A percentile compares a stretch with the other conserved stretches of the same genome.
phyloP scores from a whole-genome alignment of 2,113 vertebrate species.

The Clinocottus analis region DNA sequence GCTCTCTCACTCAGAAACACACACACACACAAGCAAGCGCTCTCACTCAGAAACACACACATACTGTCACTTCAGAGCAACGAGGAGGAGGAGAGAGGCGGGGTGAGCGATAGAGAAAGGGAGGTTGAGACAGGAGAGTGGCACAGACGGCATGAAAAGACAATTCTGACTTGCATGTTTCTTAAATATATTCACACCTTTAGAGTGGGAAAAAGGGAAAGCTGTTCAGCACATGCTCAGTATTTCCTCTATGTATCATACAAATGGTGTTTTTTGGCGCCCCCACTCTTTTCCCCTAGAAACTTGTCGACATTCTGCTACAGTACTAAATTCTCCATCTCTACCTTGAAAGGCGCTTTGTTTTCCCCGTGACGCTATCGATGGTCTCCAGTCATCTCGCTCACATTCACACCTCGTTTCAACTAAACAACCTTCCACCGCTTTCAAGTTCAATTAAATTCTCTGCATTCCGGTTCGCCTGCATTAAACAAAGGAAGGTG shows the following conservation, averaged over 20 bases:
- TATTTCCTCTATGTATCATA: conserved; percentile 1
- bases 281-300: background rate
- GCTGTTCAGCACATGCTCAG: background rate
- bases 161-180: conserved; percentile 61
- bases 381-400: conserved; percentile 74
- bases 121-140: conserved; percentile 60
- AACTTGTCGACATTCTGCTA: conserved; percentile 17
- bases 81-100: conserved; percentile 60
- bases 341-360: conserved; percentile 68
- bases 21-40: conserved; percentile 33
- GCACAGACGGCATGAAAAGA: conserved; percentile 61
- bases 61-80: conserved; percentile 70
- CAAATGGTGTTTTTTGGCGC: background rate
- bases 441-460: conserved; percentile 83
- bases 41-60: conserved; percentile 10
- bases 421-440: conserved; percentile 77
- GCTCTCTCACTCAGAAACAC: no score
- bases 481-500: conserved; percentile 70
- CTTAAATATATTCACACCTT: conserved; percentile 54
- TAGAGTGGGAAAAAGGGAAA: conserved; percentile 9
- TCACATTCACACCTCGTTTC: no score
- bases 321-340: conserved; percentile 15
- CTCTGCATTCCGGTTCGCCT: conserved; percentile 65
- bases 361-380: conserved; percentile 72
- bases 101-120: conserved; percentile 44